A percentile compares a stretch with the other conserved stretches of the same genome.
Conservation (phyloP, 2,797 vertebrate species). For the Malurus leucopterus region DNA sequence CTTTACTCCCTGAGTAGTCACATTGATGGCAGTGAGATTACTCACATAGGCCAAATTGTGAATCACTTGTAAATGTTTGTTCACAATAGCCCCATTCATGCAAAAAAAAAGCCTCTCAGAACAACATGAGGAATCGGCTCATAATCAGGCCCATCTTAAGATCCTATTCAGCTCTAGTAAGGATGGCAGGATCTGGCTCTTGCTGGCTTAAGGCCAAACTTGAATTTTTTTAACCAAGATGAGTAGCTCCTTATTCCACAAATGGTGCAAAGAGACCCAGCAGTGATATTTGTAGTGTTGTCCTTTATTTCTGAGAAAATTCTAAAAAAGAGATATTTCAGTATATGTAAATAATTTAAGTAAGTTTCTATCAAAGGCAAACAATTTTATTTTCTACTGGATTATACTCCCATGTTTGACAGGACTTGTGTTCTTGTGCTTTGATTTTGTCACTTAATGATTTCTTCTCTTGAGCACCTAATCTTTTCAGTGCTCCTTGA, state of each 20-base stretch:
- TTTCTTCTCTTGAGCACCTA: not conserved
- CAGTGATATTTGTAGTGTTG: not conserved
- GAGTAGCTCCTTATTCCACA: slow-evolving; percentile 44
- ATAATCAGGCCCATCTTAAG: slow-evolving; percentile 43
- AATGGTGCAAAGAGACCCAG: not conserved
- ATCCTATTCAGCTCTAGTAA: slow-evolving; percentile 13
- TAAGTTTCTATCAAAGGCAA: not conserved
- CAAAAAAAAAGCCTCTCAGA: not conserved
- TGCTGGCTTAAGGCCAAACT: not conserved
- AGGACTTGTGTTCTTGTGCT: not conserved
- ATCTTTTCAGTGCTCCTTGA: not conserved
- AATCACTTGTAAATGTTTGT: slow-evolving; percentile 50
- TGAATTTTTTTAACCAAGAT: not conserved
- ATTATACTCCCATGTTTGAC: not conserved
- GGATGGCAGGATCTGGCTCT: slow-evolving; percentile 28
- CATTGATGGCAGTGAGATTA: slow-evolving; percentile 30
- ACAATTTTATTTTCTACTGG: not conserved
- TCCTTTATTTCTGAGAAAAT: not conserved
- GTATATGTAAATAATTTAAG: not conserved
- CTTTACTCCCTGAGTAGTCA: slow-evolving; percentile 26
- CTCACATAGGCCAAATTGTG: slow-evolving; percentile 45
- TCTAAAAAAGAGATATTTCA: not conserved
- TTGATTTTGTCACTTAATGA: not conserved
- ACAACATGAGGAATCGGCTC: slow-evolving; percentile 40
- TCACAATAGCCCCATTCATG: slow-evolving; percentile 59